Evolutionary conservation across 2,797 vertebrate species (phyloP), one percentile per base, ranked within the genome.

Genomic region (Choloepus didactylus): DNA sequence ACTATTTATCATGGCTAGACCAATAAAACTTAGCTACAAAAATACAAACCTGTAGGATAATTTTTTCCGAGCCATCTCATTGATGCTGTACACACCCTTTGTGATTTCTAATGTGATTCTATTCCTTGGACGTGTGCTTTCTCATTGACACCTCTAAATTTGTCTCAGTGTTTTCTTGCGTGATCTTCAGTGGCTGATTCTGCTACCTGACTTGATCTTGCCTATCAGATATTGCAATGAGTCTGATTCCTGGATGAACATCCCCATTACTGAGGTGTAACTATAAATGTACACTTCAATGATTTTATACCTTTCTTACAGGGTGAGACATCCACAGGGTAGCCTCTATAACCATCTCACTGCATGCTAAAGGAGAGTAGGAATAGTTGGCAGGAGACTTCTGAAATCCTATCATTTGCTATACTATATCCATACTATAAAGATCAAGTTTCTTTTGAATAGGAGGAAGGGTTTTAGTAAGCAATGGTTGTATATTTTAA

Each of bases 391-490:
- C 29, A 51, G 41, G 66, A 72, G 29, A 80, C 2, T 38, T 3
- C 9, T 69, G 35, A 91, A 72, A 64, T 59, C 5, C 19, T 59
- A 4, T 54, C 56, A 19, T 92, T 51, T 66, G 41, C 23, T 35
- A 35, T 35, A 35, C 35, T 35, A 35, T 35, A 64, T 66, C 56
- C 25, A 16, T 35, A 90, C 46, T 83, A 12, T n/a, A 93, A 79
- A 2, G 51, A 19, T 31, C 14, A 73, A 89, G 56, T 92, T 79
- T 79, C 27, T 59, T 89, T 94, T 73, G 82, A 87, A 82, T 14
- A 23, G 21, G n/a, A 76, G 2, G 6, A 21, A 83, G 62, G 27
- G 64, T 82, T 93, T 95, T 76, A 96, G 35, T 93, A 93, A 91
- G n/a, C 51, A 91, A n/a, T 86, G 51, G 41, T 12, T 6, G 51